A percentile compares a stretch with the other conserved stretches of the same genome.
phyloP scores from a whole-genome alignment of 2,113 vertebrate genomes.

The Gallinago paraguaiae region DNA sequence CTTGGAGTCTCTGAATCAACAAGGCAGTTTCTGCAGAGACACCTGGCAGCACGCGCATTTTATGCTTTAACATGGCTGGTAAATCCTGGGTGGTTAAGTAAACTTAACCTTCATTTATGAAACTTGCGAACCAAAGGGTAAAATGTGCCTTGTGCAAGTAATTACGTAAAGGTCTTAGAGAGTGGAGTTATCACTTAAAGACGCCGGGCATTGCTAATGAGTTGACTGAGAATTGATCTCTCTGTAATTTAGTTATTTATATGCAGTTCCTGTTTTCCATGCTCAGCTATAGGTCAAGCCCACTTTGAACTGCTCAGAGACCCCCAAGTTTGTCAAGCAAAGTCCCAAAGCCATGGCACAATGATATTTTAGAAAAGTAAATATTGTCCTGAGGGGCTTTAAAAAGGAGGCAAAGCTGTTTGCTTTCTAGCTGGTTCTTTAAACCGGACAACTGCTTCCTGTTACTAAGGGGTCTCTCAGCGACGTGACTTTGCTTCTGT shows the following conservation, averaged over 20 bases:
- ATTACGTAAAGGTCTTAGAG: slow-evolving; percentile 86
- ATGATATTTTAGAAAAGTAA: slow-evolving; percentile 97
- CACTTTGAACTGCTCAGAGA: slow-evolving; percentile 85
- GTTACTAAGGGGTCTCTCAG: slow-evolving; percentile 68
- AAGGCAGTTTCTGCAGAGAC: slow-evolving; percentile 66
- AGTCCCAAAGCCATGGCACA: slow-evolving; percentile 90
- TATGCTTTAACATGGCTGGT: slow-evolving; percentile 97
- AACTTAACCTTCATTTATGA: slow-evolving; percentile 99
- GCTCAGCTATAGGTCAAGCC: slow-evolving; percentile 85
- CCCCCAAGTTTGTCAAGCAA: slow-evolving; percentile 87
- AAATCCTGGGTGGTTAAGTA: slow-evolving; percentile 96
- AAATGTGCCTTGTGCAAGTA: slow-evolving; percentile 88
- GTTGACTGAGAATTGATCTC: slow-evolving; percentile 96
- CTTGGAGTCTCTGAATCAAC: slow-evolving; percentile 82
- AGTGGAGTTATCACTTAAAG: slow-evolving; percentile 89
- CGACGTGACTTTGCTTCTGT: slow-evolving; percentile 58
- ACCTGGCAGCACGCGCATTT: slow-evolving; percentile 86
- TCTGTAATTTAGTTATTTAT: slow-evolving; percentile 96
- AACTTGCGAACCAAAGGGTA: slow-evolving; percentile 89
- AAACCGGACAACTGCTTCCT: slow-evolving; percentile 73
- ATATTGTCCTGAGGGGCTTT: slow-evolving; percentile 92
- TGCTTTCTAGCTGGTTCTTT: slow-evolving; percentile 83
- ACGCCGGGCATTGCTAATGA: slow-evolving; percentile 90
- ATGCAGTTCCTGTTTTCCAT: slow-evolving; percentile 83
- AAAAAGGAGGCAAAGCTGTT: slow-evolving; percentile 86